Evolutionary conservation across 1,140 invertebrate species (phyloP).

Genomic region (Diorhabda elongata): DNA sequence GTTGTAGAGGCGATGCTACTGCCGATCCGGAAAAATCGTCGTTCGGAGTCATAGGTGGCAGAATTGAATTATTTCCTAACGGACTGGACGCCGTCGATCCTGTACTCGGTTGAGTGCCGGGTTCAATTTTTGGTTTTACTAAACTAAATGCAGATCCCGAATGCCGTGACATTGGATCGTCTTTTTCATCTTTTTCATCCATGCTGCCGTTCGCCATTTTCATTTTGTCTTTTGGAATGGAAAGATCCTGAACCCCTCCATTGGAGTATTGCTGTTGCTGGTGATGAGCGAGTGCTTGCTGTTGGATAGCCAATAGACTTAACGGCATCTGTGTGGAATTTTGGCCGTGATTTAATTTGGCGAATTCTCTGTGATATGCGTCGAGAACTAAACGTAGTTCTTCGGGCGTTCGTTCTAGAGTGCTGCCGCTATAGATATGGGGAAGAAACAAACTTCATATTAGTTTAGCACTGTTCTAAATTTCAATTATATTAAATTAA

Average conservation of each 20-base stretch:
- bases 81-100: conserved; percentile 69
- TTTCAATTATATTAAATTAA: background rate
- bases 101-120: conserved; percentile 57
- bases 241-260: conserved; percentile 78
- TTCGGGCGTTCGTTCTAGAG: conserved; percentile 73
- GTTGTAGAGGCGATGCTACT: conserved; percentile 85
- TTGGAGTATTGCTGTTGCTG: conserved; percentile 55
- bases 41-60: conserved; percentile 73
- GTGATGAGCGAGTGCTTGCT: conserved; percentile 59
- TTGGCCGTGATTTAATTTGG: conserved; percentile 71
- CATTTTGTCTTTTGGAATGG: conserved; percentile 72
- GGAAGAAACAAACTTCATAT: conserved; percentile 71
- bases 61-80: conserved; percentile 75
- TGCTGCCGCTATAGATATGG: conserved; percentile 66
- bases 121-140: conserved; percentile 75
- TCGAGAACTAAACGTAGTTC: conserved; percentile 85
- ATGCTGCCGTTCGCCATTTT: conserved; percentile 67
- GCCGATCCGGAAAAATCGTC: conserved; percentile 74
- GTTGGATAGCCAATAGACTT: conserved; percentile 66
- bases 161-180: conserved; percentile 67
- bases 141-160: conserved; percentile 80
- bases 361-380: conserved; percentile 86
- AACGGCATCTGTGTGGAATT: conserved; percentile 56
- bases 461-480: conserved; percentile 64
- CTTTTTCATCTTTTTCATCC: conserved; percentile 49